These are phyloP conservation scores for Chaetura pelagica DNA, from an alignment of 2,113 vertebrate genomes.

Conservation along the genomic window DNA sequence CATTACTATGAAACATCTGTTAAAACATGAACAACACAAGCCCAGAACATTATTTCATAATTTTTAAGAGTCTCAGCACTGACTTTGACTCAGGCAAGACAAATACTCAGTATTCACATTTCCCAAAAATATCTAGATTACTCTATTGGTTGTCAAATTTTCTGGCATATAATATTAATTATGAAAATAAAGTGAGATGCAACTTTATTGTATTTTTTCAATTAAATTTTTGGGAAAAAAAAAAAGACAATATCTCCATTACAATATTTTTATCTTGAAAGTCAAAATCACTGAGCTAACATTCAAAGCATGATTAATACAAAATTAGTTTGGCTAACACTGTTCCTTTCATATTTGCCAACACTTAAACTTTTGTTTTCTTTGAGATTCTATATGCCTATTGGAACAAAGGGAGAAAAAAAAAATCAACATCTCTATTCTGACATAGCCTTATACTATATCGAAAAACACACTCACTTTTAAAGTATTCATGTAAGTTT, in stretches of 20 bases:
- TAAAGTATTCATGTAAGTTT: not conserved
- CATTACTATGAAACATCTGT: not conserved
- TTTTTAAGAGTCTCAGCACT: not conserved
- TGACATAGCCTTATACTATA: not conserved
- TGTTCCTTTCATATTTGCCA: not conserved
- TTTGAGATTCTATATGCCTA: not conserved
- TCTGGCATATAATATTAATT: not conserved
- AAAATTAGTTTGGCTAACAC: not conserved
- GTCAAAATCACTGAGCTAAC: not conserved
- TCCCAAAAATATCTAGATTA: not conserved
- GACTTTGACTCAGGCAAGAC: not conserved
- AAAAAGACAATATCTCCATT: not conserved
- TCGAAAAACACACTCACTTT: not conserved
- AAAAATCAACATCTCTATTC: not conserved
- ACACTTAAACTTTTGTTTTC: not conserved
- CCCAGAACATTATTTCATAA: not conserved
- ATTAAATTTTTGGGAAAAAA: not conserved
- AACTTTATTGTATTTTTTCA: not conserved
- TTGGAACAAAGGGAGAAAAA: not conserved
- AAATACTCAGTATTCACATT: not conserved
- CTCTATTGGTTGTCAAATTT: not conserved
- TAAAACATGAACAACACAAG: not conserved
- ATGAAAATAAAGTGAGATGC: not conserved
- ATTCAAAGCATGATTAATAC: not conserved
- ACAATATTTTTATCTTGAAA: not conserved